Evolutionary conservation across 2,113 vertebrate genomes (phyloP).

Genomic region (Cervus canadensis): DNA sequence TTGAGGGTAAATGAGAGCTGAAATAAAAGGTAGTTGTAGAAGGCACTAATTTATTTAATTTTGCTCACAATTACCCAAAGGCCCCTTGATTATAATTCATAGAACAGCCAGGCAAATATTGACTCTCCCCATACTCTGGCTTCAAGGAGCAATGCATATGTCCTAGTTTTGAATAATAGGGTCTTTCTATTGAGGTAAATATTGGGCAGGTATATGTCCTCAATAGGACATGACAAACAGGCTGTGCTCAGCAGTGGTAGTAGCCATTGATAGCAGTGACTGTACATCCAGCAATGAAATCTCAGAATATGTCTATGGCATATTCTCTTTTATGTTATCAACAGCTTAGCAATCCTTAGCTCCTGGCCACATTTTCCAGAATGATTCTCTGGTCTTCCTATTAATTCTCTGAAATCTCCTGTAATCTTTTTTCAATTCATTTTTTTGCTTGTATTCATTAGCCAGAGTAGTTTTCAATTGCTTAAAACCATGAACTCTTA

Average conservation of each 20-base stretch:
- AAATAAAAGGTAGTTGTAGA: background rate
- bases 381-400: background rate
- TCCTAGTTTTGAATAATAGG: background rate
- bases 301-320: background rate
- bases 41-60: background rate
- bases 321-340: background rate
- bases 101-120: background rate
- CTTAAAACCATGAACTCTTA: background rate
- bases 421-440: background rate
- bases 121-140: rapidly evolving
- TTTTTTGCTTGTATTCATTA: background rate
- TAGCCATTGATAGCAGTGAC: background rate
- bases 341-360: background rate
- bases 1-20: background rate
- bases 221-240: background rate
- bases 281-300: background rate
- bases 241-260: background rate
- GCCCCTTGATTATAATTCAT: background rate
- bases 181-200: background rate
- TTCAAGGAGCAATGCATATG: background rate
- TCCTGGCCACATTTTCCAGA: background rate
- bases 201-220: background rate
- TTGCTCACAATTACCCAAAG: background rate
- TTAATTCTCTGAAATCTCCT: background rate
- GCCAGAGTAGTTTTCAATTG: background rate